Base-by-base conservation (phyloP, 2,888 invertebrate genomes). In the Zygothrica quintamaculata region DNA sequence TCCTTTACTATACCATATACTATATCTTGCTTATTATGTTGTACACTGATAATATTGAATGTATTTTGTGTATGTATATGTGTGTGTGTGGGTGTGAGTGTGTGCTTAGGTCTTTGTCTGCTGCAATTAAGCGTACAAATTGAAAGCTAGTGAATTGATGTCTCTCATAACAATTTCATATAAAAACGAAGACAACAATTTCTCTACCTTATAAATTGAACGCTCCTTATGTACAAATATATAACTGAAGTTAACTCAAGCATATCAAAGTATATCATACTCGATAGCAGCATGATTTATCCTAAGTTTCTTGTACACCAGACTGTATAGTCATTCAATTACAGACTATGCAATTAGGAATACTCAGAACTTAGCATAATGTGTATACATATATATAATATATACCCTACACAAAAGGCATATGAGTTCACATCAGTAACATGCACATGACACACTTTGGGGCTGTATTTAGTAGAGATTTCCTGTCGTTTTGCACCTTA, bases 61-160 rank as follows among this genome's bases (percentile, higher is more conserved):
- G 57, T 66, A n/a, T n/a, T n/a, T n/a, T n/a, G n/a, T 62, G 53
- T 53, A 13, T 29, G 25, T 37, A 5, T 22, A 5, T 22, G 18
- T 61, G 43, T 55, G 44, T 50, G 44, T 31, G 36, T 13, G 36
- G 9, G 36, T 13, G 15, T 36, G 11, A 13, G 12, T 36, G 50
- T 29, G 39, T 31, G n/a, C n/a, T n/a, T n/a, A n/a, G 31, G 31
- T 3, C 62, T 58, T 60, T 68, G 64, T 61, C 25, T 59, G 80
- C 46, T 75, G 78, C 57, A 43, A 55, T 65, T 70, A 59, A 69
- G 61, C 82, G 68, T 36, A 56, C 79, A 79, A 85, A 74, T 71
- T 76, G 76, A 76, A 85, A 80, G 80, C 44, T 82, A 85, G 79
- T 37, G 61, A 77, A 82, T 64, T 79, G 82, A 58, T 69, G 85